Base-by-base conservation (phyloP, 37 sponge, comb jelly and placozoan species). In the Aplysina aerophoba region DNA sequence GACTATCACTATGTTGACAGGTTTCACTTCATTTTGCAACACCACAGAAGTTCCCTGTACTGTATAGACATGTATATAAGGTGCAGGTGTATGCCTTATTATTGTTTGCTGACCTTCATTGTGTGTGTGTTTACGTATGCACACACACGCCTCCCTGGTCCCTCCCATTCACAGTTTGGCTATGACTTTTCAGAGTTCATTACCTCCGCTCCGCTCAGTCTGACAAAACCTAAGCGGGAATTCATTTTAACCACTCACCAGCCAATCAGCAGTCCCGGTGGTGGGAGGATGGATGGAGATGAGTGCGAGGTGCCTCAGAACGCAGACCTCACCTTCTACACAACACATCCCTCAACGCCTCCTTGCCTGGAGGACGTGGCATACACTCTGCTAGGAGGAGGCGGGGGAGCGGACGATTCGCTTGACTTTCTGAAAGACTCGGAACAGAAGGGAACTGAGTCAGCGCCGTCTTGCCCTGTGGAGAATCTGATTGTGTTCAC, bases 291-390 rank as follows among this genome's bases (percentile, higher is more conserved):
- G 11, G 33, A 69, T n/a, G 71, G 34, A 30, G 71, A 1, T 31
- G 30, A 27, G 30, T 34, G 11, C 30, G 34, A 30, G 8, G 50
- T 44, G 6, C 50, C 50, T 44, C 6, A 44, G 17, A 28, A 31
- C 34, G 33, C 30, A 2, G 71, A 69, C 34, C 71, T 69, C 71
- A 69, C 71, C 27, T 69, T 69, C 25, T 75, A 40, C 78, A 75
- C 54, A 11, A 50, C 54, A 20, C 38, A 15, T 24, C 25, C 78
- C 41, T 40, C 24, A 15, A 50, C 78, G 1, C 78, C 54, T 19
- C 44, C 78, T 41, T 36, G 54, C 25, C 22, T 44, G 50, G 50
- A 44, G 3, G 50, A 3, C n/a, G n/a, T n/a, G n/a, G 40, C 74
- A 67, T 67, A 20, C n/a, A 20, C 69, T 14, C 73, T 37, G 33